Evolutionary conservation across 2,797 vertebrate genomes (phyloP).

Genomic region (Halcyon chelicuti): DNA sequence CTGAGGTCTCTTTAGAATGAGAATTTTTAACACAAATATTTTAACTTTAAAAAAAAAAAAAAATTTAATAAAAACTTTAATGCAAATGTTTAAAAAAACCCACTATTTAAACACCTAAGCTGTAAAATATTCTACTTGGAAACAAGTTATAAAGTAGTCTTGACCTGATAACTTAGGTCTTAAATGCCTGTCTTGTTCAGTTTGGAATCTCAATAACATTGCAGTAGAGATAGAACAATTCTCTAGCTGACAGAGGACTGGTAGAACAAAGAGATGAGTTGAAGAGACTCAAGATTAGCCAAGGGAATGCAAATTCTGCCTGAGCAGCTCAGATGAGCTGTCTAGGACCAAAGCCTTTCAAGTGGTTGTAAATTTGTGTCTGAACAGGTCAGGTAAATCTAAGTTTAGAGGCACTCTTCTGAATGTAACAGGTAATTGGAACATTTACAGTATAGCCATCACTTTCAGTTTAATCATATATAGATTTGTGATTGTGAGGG

Average conservation of each 20-base stretch:
- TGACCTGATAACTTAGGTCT: not conserved
- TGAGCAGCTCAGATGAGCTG: not conserved
- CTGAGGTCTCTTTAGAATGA: rapidly evolving
- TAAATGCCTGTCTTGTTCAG: not conserved
- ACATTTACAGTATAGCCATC: not conserved
- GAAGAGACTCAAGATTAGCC: rapidly evolving
- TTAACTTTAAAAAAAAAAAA: not conserved
- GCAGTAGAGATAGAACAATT: not conserved
- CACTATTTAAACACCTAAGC: rapidly evolving
- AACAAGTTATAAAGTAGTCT: not conserved
- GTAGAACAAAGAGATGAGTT: not conserved
- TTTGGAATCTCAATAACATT: not conserved
- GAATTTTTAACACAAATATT: not conserved
- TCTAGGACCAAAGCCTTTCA: not conserved
- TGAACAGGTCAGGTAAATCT: not conserved
- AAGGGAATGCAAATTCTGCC: not conserved
- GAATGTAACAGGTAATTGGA: not conserved
- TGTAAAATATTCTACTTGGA: not conserved
- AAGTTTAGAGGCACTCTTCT: not conserved
- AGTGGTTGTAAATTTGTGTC: not conserved
- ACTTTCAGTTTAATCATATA: not conserved
- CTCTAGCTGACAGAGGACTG: not conserved
- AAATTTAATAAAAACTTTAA: not conserved
- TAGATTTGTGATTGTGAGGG: not conserved
- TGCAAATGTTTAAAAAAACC: not conserved